A percentile compares a stretch with the other conserved stretches of the same genome.
Conservation (phyloP, 2,797 vertebrate genomes). For the Onychomys arenicola region DNA sequence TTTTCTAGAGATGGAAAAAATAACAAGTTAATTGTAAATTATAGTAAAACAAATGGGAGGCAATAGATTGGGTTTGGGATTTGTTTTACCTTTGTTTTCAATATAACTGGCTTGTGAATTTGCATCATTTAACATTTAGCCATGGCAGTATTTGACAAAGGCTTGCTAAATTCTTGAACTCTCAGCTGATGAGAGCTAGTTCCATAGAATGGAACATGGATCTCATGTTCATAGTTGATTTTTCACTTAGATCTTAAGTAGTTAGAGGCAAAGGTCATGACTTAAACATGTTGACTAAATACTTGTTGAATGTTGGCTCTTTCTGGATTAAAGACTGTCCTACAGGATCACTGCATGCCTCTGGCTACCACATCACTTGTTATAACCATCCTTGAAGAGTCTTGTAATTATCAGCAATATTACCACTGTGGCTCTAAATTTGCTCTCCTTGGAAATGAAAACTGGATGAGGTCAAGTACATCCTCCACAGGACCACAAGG, state of each 20-base stretch:
- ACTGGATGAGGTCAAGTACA: neutral
- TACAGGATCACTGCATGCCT: neutral
- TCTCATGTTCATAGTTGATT: neutral
- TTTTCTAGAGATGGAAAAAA: neutral
- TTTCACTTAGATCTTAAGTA: conserved; percentile 7
- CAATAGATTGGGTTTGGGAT: neutral
- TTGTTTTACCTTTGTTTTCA: conserved; percentile 11
- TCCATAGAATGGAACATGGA: neutral
- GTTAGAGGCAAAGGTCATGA: neutral
- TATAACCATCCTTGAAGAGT: neutral
- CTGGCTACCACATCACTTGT: neutral
- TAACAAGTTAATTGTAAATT: neutral
- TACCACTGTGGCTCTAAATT: conserved; percentile 6
- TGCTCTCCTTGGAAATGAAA: neutral
- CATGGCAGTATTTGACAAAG: neutral
- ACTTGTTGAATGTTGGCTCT: neutral
- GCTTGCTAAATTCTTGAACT: neutral
- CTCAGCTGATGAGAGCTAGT: neutral
- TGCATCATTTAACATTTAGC: neutral
- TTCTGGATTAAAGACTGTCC: neutral
- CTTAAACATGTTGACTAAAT: conserved; percentile 22
- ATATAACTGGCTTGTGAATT: neutral
- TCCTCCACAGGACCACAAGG: neutral
- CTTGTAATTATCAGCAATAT: neutral
- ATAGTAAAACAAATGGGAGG: conserved; percentile 13